A percentile compares a stretch with the other conserved stretches of the same genome.
Evolutionary conservation across 2,113 vertebrate genomes (phyloP).

Genomic region (Eudorcas thomsonii): DNA sequence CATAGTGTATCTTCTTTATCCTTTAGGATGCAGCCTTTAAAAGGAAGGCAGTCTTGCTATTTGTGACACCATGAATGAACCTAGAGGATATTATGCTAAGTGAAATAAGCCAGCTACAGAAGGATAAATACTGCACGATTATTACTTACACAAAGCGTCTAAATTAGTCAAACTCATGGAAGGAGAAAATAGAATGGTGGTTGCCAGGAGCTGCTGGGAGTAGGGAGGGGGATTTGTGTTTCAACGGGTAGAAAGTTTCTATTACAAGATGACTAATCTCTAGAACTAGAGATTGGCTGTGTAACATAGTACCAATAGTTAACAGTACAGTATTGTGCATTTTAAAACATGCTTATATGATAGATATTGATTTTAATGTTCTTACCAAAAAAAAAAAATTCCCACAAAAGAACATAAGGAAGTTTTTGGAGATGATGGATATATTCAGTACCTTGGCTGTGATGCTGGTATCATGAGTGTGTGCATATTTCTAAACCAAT

Average conservation of each 20-base stretch:
- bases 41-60: neutral
- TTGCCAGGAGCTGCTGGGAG: neutral
- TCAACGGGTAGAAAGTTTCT: neutral
- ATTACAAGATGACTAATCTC: neutral
- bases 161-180: neutral
- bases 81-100: neutral
- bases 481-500: neutral
- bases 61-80: neutral
- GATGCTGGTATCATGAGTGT: neutral
- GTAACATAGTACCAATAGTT: neutral
- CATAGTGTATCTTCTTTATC: neutral
- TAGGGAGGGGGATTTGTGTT: neutral
- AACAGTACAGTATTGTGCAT: neutral
- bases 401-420: neutral
- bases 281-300: neutral
- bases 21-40: neutral
- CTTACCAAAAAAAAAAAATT: neutral
- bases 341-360: neutral
- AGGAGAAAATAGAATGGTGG: neutral
- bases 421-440: neutral
- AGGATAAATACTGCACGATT: neutral
- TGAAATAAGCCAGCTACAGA: neutral
- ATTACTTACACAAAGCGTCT: neutral
- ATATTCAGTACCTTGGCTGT: neutral
- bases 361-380: neutral